These are phyloP conservation scores for Harpegnathos saltator DNA, from an alignment of 1,140 invertebrate genomes.

Conservation along the genomic window DNA sequence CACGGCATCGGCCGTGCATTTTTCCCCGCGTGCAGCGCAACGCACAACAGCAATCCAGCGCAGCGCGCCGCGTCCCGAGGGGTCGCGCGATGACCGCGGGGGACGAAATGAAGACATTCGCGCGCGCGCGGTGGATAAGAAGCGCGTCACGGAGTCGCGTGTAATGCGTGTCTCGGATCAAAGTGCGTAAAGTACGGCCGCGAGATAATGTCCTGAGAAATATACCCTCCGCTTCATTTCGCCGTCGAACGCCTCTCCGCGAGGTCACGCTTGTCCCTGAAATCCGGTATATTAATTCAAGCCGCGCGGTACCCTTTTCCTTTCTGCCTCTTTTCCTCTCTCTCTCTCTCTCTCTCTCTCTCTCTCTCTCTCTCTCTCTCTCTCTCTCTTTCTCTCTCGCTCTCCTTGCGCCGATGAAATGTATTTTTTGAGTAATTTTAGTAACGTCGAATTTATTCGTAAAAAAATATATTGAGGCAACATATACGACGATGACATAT, in stretches of 20 bases:
- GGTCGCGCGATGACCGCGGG: background rate
- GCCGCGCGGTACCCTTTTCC: no score
- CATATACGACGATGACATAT: no score
- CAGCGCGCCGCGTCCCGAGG: constrained; percentile 24
- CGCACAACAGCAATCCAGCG: no score
- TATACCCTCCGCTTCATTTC: background rate
- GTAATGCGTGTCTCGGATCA: constrained; percentile 6
- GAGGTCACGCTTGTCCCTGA: background rate
- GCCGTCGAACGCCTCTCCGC: background rate
- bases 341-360: no score
- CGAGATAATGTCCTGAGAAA: background rate
- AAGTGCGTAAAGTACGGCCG: background rate
- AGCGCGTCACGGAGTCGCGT: background rate
- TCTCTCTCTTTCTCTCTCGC: no score
- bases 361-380: no score
- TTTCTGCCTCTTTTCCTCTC: no score
- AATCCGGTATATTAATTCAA: background rate
- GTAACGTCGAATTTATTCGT: no score
- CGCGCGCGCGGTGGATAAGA: constrained; percentile 26
- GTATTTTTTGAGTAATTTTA: no score
- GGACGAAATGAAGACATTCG: constrained; percentile 62
- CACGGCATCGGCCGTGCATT: constrained; percentile 7
- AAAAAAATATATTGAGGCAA: no score
- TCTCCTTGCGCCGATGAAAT: no score
- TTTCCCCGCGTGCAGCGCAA: constrained; percentile 2